phyloP scores from a whole-genome alignment of 2,113 vertebrate species.

The Podarcis raffonei region DNA sequence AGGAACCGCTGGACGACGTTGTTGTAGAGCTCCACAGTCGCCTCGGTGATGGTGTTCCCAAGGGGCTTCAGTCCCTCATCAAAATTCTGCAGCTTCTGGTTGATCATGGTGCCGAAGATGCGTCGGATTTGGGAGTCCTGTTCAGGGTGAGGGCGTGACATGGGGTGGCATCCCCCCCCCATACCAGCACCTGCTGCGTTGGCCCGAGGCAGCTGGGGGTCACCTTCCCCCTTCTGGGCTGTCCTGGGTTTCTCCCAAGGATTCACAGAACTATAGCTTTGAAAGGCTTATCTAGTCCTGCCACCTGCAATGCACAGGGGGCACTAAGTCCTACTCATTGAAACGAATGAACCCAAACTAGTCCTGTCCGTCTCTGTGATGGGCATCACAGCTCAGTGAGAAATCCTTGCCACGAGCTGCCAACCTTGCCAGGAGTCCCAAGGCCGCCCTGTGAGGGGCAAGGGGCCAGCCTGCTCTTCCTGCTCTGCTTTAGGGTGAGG shows the following conservation, averaged over 20 bases:
- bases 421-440: too few species aligned
- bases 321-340: too few species aligned
- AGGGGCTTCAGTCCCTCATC: slow-evolving; percentile 85
- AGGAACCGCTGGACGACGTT: slow-evolving; percentile 80
- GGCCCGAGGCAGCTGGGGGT: too few species aligned
- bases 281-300: too few species aligned
- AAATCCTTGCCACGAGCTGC: neutral
- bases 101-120: slow-evolving; percentile 89
- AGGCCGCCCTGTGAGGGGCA: too few species aligned
- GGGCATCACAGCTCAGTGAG: neutral
- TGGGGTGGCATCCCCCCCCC: neutral
- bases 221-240: neutral
- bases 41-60: slow-evolving; percentile 75
- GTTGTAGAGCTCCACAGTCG: slow-evolving; percentile 85
- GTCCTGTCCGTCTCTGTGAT: too few species aligned
- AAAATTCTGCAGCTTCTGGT: slow-evolving; percentile 88
- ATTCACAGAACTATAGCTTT: too few species aligned
- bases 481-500: neutral
- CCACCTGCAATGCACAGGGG: too few species aligned
- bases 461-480: too few species aligned
- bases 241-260: neutral
- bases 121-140: slow-evolving; percentile 86
- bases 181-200: neutral
- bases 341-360: too few species aligned
- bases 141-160: fast-evolving